Conservation (phyloP, 2,888 invertebrate species). For the Heliothis peltigera region DNA sequence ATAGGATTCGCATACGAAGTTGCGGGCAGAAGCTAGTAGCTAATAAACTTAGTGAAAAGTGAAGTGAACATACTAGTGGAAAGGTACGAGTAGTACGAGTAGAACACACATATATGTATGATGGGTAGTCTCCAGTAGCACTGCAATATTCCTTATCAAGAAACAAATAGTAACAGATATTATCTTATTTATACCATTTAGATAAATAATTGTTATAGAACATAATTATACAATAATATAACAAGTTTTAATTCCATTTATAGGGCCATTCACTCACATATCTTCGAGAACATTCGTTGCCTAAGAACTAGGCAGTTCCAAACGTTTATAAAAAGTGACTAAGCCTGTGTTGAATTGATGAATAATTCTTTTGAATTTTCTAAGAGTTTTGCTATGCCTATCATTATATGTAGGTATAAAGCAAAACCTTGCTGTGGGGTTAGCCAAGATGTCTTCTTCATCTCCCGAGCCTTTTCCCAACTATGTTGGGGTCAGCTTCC, state of each 20-base stretch:
- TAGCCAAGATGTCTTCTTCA: no score
- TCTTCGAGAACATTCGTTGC: background rate
- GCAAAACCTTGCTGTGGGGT: no score
- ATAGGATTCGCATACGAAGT: no score
- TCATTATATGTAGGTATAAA: background rate
- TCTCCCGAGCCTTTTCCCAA: no score
- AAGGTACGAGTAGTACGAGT: no score
- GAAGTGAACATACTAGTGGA: no score
- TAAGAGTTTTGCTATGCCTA: background rate
- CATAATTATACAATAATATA: background rate
- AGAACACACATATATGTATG: no score
- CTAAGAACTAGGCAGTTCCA: background rate
- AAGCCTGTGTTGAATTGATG: background rate
- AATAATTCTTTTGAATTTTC: slow-evolving; percentile 6
- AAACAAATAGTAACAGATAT: background rate
- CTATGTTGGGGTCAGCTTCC: no score
- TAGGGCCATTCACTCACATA: background rate
- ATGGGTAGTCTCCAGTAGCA: background rate
- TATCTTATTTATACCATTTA: background rate
- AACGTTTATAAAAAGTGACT: background rate
- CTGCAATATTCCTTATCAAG: slow-evolving; percentile 7
- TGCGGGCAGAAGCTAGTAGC: no score
- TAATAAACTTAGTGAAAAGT: no score
- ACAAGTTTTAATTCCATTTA: background rate
- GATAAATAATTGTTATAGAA: slow-evolving; percentile 1